phyloP scores from a whole-genome alignment of 2,888 invertebrate species.

The Orthonychiurus folsomi region DNA sequence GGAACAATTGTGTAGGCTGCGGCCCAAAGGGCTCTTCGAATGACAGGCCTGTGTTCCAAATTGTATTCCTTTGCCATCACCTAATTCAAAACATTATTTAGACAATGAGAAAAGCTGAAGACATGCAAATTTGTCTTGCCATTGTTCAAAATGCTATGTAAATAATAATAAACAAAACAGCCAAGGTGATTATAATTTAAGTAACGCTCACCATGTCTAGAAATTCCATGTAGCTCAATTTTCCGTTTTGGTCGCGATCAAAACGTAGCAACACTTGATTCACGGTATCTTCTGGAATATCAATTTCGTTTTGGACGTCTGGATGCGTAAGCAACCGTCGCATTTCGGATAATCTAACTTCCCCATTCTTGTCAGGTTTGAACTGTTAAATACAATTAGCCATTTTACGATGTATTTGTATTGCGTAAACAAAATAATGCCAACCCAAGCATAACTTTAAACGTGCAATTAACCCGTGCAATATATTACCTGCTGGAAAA shows the following conservation, averaged over 20 bases:
- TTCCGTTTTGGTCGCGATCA: conserved; percentile 57
- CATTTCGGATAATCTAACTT: conserved; percentile 16
- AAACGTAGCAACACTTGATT: conserved; percentile 41
- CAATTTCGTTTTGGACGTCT: background rate
- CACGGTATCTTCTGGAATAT: conserved; percentile 41
- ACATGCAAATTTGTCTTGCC: background rate
- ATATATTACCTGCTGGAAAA: conserved; percentile 20
- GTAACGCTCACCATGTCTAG: conserved; percentile 55
- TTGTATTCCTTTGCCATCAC: conserved; percentile 35
- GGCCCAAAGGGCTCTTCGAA: conserved; percentile 41
- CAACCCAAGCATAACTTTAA: conserved; percentile 5
- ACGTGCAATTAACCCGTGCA: background rate
- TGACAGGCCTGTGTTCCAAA: conserved; percentile 39
- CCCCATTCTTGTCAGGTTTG: conserved; percentile 24
- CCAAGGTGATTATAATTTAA: background rate
- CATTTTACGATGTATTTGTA: background rate
- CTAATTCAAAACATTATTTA: conserved; percentile 7
- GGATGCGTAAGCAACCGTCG: background rate
- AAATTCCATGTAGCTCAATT: conserved; percentile 78
- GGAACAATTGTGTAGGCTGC: conserved; percentile 47
- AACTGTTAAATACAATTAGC: conserved; percentile 15
- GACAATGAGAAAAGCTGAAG: background rate
- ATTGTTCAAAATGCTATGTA: conserved; percentile 11
- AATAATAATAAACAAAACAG: background rate
- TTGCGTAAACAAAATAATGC: background rate